Conservation (phyloP, 2,113 vertebrate species). For the Archilochus colubris region DNA sequence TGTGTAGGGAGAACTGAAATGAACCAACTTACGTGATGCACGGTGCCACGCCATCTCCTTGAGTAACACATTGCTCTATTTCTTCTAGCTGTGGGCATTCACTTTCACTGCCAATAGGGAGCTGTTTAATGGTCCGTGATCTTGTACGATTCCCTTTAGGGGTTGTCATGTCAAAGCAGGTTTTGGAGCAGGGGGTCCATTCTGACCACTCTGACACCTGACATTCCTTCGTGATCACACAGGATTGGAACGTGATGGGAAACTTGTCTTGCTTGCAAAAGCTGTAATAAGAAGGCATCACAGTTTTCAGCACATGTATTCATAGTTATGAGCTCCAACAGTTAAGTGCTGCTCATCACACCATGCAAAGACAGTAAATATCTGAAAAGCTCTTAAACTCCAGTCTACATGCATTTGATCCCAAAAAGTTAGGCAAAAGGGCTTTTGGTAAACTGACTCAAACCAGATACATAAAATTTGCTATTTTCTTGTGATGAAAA, state of each 20-base stretch:
- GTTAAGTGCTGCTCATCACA: not conserved
- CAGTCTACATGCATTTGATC: not conserved
- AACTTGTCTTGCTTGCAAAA: conserved; percentile 87
- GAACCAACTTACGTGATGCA: conserved; percentile 86
- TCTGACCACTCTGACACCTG: conserved; percentile 88
- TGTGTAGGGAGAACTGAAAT: not conserved
- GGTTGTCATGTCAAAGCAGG: conserved; percentile 78
- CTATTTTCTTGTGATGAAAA: not conserved
- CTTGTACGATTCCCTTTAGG: conserved; percentile 81
- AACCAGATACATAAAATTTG: not conserved
- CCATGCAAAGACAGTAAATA: not conserved
- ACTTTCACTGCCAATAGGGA: conserved; percentile 81
- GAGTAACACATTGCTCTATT: conserved; percentile 80
- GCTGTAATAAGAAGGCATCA: conserved; percentile 72
- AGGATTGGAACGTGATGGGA: conserved; percentile 91
- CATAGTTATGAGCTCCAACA: not conserved
- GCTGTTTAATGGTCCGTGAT: conserved; percentile 82
- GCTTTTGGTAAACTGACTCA: not conserved
- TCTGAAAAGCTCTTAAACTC: not conserved
- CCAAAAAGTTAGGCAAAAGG: not conserved
- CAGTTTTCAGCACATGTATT: not conserved
- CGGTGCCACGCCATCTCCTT: conserved; percentile 78
- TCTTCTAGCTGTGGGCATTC: conserved; percentile 88
- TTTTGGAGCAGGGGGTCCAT: conserved; percentile 90
- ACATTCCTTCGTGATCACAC: conserved; percentile 89